Evolutionary conservation across 2,797 vertebrate genomes (phyloP).

Genomic region (Alouatta caraya): DNA sequence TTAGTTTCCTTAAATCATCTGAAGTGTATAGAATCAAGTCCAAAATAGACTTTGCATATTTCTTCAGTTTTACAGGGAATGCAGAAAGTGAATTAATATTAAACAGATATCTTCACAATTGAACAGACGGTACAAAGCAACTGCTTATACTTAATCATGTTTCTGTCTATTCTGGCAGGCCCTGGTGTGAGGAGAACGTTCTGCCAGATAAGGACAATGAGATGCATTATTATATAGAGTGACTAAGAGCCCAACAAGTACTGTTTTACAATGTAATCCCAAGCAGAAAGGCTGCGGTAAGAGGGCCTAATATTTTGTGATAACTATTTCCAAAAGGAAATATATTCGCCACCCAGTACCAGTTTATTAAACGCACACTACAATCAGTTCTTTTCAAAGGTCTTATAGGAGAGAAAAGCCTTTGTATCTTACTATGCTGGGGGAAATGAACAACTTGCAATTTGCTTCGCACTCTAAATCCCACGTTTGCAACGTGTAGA

Average conservation of each 20-base stretch:
- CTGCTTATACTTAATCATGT: conserved; percentile 50
- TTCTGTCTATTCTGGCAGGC: conserved; percentile 45
- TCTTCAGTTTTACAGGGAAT: conserved; percentile 2
- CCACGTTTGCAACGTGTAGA: conserved; percentile 66
- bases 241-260: conserved; percentile 28
- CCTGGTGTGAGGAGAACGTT: conserved; percentile 44
- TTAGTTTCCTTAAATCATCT: conserved; percentile 2
- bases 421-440: not conserved
- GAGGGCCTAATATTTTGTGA: not conserved
- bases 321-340: conserved; percentile 45
- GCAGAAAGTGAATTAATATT: not conserved
- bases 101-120: not conserved
- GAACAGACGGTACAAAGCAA: conserved; percentile 41
- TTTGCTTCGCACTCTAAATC: conserved; percentile 65
- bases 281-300: not conserved
- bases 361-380: not conserved
- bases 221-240: conserved; percentile 51
- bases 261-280: conserved; percentile 40
- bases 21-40: conserved; percentile 1
- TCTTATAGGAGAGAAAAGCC: not conserved
- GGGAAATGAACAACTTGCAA: conserved; percentile 61
- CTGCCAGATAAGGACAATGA: conserved; percentile 67
- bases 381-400: not conserved
- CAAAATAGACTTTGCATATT: not conserved
- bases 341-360: not conserved